Conservation (phyloP, 2,797 vertebrate genomes). For the Thunnus albacares region DNA sequence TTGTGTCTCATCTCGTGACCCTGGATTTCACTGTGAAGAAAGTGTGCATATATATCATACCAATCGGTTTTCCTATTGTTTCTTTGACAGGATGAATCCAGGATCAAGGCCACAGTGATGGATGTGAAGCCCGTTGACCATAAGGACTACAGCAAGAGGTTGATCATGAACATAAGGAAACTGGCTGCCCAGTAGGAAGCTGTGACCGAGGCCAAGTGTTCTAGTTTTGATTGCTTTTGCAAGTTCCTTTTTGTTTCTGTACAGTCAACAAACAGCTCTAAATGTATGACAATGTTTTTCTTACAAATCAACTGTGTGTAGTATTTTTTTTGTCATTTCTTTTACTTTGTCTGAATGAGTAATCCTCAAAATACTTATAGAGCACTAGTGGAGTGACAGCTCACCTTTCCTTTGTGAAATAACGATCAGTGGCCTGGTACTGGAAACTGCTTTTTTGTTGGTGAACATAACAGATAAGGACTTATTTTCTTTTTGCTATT, state of each 20-base stretch:
- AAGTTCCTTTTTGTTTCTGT: constrained; percentile 29
- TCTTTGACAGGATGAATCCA: constrained; percentile 92
- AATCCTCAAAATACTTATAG: not conserved
- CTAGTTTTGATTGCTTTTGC: not conserved
- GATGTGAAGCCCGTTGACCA: constrained; percentile 94
- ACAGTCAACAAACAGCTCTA: constrained; percentile 26
- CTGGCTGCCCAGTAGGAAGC: constrained; percentile 79
- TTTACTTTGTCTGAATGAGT: not conserved
- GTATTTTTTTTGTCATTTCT: not conserved
- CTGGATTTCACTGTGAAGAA: not conserved
- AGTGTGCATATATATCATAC: not conserved
- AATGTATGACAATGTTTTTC: not conserved
- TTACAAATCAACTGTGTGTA: not conserved
- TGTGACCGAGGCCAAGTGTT: not conserved
- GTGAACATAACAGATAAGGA: not conserved
- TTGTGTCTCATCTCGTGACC: not conserved
- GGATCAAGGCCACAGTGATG: constrained; percentile 94
- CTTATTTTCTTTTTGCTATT: constrained; percentile 19
- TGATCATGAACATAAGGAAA: constrained; percentile 92
- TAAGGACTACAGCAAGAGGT: constrained; percentile 92
- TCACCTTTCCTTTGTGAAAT: constrained; percentile 27
- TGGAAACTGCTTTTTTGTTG: constrained; percentile 26
- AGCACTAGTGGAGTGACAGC: constrained; percentile 4
- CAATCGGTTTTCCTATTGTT: constrained; percentile 6
- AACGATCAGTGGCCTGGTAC: constrained; percentile 26